Percentiles rank a stretch among this genome's conserved stretches.
These are phyloP conservation scores for Callipepla squamata DNA, from an alignment of 2,113 vertebrate genomes.

Conservation along the genomic window DNA sequence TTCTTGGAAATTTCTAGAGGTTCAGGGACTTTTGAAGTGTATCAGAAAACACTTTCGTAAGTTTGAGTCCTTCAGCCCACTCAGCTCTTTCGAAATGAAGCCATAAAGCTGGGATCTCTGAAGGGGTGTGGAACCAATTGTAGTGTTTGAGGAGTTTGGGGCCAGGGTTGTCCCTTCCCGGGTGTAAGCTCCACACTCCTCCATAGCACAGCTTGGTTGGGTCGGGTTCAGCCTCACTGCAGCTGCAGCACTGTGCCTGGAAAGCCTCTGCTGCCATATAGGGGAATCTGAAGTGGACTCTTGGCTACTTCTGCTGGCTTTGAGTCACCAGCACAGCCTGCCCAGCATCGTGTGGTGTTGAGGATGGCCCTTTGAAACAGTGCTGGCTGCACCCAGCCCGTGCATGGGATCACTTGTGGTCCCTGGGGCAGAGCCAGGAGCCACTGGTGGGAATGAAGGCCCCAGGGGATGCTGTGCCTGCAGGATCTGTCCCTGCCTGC, in stretches of 20 bases:
- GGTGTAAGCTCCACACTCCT: fast-evolving
- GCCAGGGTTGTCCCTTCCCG: neutral
- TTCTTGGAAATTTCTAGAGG: neutral
- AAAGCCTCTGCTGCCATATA: neutral
- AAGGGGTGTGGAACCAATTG: neutral
- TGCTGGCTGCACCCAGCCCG: neutral
- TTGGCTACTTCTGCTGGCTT: neutral
- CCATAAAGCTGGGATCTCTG: neutral
- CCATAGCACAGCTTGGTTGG: neutral
- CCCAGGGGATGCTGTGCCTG: fast-evolving
- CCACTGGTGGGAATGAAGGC: neutral
- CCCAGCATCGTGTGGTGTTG: neutral
- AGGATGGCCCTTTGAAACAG: neutral
- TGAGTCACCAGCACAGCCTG: neutral
- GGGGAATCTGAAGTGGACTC: neutral
- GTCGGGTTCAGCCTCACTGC: neutral
- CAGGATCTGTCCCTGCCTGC: neutral
- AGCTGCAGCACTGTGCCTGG: neutral
- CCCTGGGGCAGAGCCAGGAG: neutral
- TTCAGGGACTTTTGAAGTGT: neutral
- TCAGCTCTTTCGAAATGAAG: neutral
- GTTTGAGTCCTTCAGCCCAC: neutral
- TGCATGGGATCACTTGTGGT: neutral
- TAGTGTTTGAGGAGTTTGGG: neutral
- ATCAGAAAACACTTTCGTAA: neutral